Percentiles rank a stretch among this genome's conserved stretches.
Conservation (phyloP, 2,113 vertebrate species). For the Clarias gariepinus region DNA sequence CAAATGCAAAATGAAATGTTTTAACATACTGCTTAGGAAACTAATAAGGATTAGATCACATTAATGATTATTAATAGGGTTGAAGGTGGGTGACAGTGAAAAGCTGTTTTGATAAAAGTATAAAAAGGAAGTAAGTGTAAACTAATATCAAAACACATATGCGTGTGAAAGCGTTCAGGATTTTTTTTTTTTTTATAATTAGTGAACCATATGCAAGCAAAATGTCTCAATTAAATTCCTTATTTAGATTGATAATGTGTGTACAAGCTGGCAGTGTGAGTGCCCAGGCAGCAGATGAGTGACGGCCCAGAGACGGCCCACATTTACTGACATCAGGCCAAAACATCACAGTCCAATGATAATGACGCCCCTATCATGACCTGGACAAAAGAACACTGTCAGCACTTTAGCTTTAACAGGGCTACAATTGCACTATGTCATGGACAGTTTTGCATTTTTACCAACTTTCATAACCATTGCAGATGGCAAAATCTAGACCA, state of each 20-base stretch:
- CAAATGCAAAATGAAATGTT: neutral
- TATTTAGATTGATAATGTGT: slow-evolving; percentile 5
- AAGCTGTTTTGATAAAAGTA: neutral
- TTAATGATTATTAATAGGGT: neutral
- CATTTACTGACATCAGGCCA: neutral
- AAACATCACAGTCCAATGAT: neutral
- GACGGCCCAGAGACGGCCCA: neutral
- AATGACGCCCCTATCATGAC: neutral
- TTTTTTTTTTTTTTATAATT: neutral
- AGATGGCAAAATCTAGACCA: neutral
- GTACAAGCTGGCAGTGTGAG: neutral
- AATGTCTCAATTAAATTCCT: neutral
- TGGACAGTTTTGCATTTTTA: neutral
- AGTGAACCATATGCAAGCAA: neutral
- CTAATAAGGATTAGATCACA: neutral
- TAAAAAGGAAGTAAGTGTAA: neutral
- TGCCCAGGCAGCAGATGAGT: neutral
- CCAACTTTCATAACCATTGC: neutral
- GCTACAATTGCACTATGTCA: neutral
- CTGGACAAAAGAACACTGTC: neutral
- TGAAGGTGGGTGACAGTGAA: neutral
- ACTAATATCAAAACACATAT: neutral
- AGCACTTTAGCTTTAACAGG: neutral
- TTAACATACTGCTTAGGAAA: neutral
- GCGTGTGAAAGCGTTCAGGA: neutral